Conservation (phyloP, 2,113 vertebrate species). For the Rhegmatorhina hoffmannsi region DNA sequence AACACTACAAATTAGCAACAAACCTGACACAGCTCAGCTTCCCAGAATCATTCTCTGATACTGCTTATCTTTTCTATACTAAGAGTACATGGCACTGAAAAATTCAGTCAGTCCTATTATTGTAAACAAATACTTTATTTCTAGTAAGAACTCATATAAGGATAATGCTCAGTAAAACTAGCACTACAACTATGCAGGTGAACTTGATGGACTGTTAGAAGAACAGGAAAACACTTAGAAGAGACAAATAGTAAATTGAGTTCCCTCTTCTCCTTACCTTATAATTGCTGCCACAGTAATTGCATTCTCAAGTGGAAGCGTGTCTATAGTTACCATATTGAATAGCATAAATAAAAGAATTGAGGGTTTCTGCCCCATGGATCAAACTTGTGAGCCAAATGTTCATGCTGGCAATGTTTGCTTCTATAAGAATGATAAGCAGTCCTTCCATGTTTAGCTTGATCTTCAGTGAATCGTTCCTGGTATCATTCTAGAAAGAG, state of each 20-base stretch:
- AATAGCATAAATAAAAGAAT: background rate
- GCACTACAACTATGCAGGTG: background rate
- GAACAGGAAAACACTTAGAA: background rate
- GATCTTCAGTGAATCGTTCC: background rate
- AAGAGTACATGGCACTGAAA: background rate
- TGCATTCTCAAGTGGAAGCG: background rate
- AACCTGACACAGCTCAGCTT: background rate
- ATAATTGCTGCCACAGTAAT: background rate
- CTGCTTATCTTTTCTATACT: background rate
- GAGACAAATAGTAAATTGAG: background rate
- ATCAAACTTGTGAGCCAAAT: background rate
- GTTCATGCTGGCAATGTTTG: background rate
- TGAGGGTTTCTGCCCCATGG: background rate
- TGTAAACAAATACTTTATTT: background rate
- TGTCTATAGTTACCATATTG: background rate
- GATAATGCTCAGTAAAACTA: background rate
- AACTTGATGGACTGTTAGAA: background rate
- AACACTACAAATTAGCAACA: background rate
- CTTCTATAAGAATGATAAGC: background rate
- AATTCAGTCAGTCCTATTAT: background rate
- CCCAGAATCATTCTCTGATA: background rate
- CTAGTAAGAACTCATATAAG: background rate
- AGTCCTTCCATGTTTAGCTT: background rate
- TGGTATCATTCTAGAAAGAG: background rate
- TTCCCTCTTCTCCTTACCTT: background rate